Conservation (phyloP, 2,113 vertebrate genomes). For the Tychaedon coryphoeus region DNA sequence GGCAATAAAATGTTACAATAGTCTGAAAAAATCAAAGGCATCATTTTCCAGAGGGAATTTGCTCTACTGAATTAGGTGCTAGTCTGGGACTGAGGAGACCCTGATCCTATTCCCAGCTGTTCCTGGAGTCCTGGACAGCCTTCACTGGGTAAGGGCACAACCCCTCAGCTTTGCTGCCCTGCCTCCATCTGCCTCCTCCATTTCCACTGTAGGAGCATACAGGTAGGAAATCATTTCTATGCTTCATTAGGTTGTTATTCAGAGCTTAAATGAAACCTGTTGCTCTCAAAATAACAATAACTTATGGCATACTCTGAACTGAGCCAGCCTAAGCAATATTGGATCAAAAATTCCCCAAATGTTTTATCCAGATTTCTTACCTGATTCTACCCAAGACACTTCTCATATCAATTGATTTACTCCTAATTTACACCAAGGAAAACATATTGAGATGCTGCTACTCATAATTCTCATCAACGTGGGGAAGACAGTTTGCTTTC, state of each 20-base stretch:
- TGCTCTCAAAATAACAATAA: background rate
- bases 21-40: background rate
- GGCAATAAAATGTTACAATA: background rate
- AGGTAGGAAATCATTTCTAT: background rate
- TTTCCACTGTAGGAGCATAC: background rate
- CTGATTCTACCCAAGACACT: background rate
- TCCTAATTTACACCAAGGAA: background rate
- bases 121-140: background rate
- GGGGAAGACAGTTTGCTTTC: background rate
- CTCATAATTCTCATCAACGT: background rate
- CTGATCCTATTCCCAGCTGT: background rate
- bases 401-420: background rate
- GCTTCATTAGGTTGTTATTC: background rate
- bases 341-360: background rate
- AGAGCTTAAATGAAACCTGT: background rate
- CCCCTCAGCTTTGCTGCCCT: background rate
- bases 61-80: background rate
- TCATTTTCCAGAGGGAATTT: background rate
- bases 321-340: background rate
- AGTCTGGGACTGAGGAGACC: background rate
- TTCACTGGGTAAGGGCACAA: background rate
- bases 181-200: background rate
- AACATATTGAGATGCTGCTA: background rate
- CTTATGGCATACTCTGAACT: background rate
- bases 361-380: background rate